Conservation (phyloP, 2,113 vertebrate genomes). For the Gymnarchus niloticus region DNA sequence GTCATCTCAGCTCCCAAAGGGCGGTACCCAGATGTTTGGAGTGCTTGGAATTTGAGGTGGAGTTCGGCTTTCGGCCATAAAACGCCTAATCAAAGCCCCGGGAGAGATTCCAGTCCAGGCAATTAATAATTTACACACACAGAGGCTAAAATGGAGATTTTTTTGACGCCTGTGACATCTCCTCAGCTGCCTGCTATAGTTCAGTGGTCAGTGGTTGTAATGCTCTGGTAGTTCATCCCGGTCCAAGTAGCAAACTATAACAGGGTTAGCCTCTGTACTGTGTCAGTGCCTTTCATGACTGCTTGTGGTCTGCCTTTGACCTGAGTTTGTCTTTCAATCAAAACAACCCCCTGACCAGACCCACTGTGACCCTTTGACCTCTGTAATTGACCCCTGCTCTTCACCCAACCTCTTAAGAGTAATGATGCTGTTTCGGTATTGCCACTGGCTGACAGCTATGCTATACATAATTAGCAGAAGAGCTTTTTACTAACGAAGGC, state of each 20-base stretch:
- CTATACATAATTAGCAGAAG: background rate
- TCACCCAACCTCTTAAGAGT: background rate
- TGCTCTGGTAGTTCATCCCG: background rate
- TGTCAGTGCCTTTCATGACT: no score
- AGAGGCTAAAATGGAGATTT: background rate
- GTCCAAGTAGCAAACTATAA: background rate
- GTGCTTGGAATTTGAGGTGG: background rate
- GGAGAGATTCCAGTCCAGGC: background rate
- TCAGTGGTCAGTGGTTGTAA: background rate
- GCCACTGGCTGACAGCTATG: background rate
- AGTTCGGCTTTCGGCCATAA: background rate
- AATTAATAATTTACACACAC: constrained; percentile 1
- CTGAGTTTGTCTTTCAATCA: background rate
- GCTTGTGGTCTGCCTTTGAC: no score
- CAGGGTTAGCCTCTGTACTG: no score
- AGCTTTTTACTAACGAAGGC: background rate
- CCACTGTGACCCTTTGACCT: background rate
- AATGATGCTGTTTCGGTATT: background rate
- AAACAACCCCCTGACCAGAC: background rate
- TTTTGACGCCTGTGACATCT: background rate
- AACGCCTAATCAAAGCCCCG: background rate
- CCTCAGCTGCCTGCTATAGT: background rate
- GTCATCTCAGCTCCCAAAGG: constrained; percentile 3
- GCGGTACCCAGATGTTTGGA: background rate
- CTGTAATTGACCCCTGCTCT: background rate